Conservation (phyloP, 2,797 vertebrate species). For the Ctenopoma kingsleyae region DNA sequence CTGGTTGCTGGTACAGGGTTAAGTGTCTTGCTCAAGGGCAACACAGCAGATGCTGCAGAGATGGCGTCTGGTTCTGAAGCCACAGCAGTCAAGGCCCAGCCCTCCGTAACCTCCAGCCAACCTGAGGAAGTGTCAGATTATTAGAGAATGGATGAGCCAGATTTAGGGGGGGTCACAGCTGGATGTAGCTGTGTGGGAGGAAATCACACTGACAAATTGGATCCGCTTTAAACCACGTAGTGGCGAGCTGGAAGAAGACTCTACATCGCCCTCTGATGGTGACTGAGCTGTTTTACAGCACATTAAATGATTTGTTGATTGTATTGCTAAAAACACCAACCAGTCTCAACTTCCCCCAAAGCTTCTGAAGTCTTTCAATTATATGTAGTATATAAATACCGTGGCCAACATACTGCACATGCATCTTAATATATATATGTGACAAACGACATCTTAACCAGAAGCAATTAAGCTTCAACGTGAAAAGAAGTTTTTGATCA, state of each 20-base stretch:
- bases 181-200: background rate
- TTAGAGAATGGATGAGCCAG: background rate
- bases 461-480: too few species aligned
- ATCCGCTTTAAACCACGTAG: background rate
- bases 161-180: slow-evolving; percentile 1
- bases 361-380: too few species aligned
- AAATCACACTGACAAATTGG: slow-evolving; percentile 1
- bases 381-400: too few species aligned
- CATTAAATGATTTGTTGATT: background rate
- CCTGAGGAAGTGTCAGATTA: background rate
- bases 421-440: too few species aligned
- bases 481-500: too few species aligned
- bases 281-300: background rate
- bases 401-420: too few species aligned
- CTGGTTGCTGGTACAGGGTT: background rate
- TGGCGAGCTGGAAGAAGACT: background rate
- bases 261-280: slow-evolving; percentile 25
- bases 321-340: background rate
- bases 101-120: background rate
- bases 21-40: slow-evolving; percentile 9
- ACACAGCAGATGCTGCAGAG: background rate
- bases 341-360: too few species aligned
- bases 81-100: background rate
- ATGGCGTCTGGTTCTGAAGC: background rate
- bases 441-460: too few species aligned